phyloP scores from a whole-genome alignment of 1,140 invertebrate genomes.

The Meloidogyne exigua region DNA sequence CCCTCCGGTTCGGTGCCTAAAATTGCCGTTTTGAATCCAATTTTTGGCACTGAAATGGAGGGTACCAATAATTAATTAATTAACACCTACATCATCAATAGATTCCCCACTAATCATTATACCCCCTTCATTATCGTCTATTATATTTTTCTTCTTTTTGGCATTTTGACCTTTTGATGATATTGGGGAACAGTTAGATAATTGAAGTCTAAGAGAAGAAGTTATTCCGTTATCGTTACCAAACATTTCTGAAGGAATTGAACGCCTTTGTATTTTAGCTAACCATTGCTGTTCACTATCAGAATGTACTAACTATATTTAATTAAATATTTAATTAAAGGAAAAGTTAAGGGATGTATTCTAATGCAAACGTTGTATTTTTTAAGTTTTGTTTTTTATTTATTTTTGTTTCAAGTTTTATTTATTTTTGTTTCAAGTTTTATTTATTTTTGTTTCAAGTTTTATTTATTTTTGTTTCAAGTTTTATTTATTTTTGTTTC shows the following conservation, averaged over 20 bases:
- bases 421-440: too few species aligned
- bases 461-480: too few species aligned
- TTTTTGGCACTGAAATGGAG: too few species aligned
- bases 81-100: conserved; percentile 58
- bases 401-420: too few species aligned
- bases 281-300: conserved; percentile 56
- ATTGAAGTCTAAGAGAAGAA: not conserved
- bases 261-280: conserved; percentile 20
- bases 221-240: not conserved
- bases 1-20: too few species aligned
- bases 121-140: not conserved
- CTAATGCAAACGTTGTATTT: too few species aligned
- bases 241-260: conserved; percentile 17
- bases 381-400: too few species aligned
- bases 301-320: conserved; percentile 40
- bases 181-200: conserved; percentile 23
- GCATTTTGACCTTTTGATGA: not conserved
- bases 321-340: not conserved
- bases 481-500: too few species aligned
- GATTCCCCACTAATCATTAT: conserved; percentile 51
- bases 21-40: too few species aligned
- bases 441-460: too few species aligned
- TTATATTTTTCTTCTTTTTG: not conserved
- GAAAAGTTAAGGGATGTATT: too few species aligned
- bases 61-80: not conserved